Base-by-base conservation (phyloP, 2,113 vertebrate genomes). In the Chaetops frenatus region DNA sequence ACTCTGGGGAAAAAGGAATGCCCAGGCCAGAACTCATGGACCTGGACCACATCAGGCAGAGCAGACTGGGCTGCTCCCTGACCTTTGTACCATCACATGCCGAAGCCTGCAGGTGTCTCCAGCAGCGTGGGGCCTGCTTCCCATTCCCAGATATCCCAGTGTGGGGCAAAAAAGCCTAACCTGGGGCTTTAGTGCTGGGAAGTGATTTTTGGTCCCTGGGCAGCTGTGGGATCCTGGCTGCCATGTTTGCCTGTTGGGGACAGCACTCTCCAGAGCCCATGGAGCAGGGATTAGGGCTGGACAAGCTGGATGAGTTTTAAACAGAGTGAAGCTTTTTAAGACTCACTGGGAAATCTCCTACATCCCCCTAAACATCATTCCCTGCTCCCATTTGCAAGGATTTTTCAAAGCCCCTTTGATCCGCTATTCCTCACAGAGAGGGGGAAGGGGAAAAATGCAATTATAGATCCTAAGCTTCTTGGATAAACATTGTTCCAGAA, bases 391-490 rank as follows among this genome's bases (percentile, higher is more conserved):
- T 65, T 45, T 45, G 51, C 64, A 89, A 91, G 67, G 87, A 86
- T 70, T 92, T 86, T 86, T 84, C 87, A 86, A 94, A 92, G 60
- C 53, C 71, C 42, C 72, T 86, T 88, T 86, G 54, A 88, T 74
- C 93, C 64, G 53, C 73, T 79, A 5, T 73, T 92, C 35, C 31
- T 92, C 38, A 29, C 2, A 0, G 31, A n/a, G 40, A 42, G 27
- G 35, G n/a, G 45, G 69, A 14, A 77, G 28, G 44, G 33, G 4
- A 47, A 38, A 79, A 48, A 54, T 61, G 9, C 51, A 81, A 64
- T 80, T 81, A 48, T 4, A 91, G 36, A 76, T 35, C 65, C 44
- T 79, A 67, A 90, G 79, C 53, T 87, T 54, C 70, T 72, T 60
- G 31, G 53, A 80, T 76, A 48, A 95, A 79, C 0, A 1, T 23